Percentiles rank a stretch among this genome's conserved stretches.
phyloP scores from a whole-genome alignment of 92 coral and sea anemone species.

The Siderastrea siderea region DNA sequence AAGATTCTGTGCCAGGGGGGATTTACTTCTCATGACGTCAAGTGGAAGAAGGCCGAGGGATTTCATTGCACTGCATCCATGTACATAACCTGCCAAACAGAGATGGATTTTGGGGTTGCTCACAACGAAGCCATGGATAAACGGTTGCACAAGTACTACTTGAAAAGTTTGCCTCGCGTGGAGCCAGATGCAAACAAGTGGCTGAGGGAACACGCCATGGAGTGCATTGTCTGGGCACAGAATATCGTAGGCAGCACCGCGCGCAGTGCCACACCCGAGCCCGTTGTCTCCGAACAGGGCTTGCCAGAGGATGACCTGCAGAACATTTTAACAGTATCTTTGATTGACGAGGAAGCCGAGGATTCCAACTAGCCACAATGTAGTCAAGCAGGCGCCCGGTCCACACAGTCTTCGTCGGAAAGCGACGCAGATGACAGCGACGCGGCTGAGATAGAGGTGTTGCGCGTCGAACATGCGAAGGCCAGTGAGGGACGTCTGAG shows the following conservation, averaged over 20 bases:
- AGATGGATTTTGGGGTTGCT: slow-evolving; percentile 52
- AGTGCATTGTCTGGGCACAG: slow-evolving; percentile 60
- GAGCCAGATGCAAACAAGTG: slow-evolving; percentile 58
- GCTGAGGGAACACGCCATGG: slow-evolving; percentile 60
- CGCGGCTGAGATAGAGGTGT: not conserved
- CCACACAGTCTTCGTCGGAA: not conserved
- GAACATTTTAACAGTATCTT: not conserved
- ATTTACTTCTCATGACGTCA: slow-evolving; percentile 49
- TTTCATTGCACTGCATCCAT: slow-evolving; percentile 30
- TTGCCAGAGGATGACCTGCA: not conserved
- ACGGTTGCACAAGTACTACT: slow-evolving; percentile 44
- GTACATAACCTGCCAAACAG: slow-evolving; percentile 53
- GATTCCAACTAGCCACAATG: no score
- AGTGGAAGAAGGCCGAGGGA: slow-evolving; percentile 57
- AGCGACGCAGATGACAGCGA: not conserved
- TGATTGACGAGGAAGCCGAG: not conserved
- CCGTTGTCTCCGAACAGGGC: not conserved
- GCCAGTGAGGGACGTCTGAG: no score
- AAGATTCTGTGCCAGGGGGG: slow-evolving; percentile 27
- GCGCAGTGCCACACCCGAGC: not conserved
- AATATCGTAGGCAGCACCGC: not conserved
- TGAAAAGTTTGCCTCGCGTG: slow-evolving; percentile 38
- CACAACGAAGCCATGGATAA: slow-evolving; percentile 65
- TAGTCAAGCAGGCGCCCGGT: no score
- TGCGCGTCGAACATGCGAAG: no score